These are phyloP conservation scores for Coendou prehensilis DNA, from an alignment of 2,797 vertebrate genomes.

Conservation along the genomic window DNA sequence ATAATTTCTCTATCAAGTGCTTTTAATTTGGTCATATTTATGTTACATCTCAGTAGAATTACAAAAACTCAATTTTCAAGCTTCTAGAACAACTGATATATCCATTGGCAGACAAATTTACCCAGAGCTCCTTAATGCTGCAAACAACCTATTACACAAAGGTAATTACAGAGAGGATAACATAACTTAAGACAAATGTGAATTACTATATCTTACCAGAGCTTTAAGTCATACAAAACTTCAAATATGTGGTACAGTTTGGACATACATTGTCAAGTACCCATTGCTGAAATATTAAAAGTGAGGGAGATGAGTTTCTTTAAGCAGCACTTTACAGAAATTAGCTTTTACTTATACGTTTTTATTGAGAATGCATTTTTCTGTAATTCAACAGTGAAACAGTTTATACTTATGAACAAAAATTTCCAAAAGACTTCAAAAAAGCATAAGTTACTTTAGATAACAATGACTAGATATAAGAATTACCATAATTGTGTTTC, in stretches of 20 bases:
- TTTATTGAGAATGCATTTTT: slow-evolving; percentile 60
- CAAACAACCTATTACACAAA: slow-evolving; percentile 12
- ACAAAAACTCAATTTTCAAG: neutral
- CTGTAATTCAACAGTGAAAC: slow-evolving; percentile 17
- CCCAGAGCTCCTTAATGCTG: neutral
- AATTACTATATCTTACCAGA: neutral
- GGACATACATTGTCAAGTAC: neutral
- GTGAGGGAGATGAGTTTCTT: neutral
- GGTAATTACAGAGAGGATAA: neutral
- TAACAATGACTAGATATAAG: neutral
- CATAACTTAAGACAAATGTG: neutral
- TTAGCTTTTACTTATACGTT: slow-evolving; percentile 39
- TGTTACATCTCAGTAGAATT: slow-evolving; percentile 19
- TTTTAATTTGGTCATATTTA: slow-evolving; percentile 48
- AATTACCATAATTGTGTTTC: slow-evolving; percentile 45
- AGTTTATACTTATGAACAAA: neutral
- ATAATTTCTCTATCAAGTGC: neutral
- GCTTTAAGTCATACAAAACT: neutral
- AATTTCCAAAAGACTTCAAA: slow-evolving; percentile 35
- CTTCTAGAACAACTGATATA: neutral
- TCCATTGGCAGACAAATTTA: neutral
- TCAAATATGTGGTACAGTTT: neutral
- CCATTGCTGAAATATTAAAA: neutral
- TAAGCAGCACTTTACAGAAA: neutral
- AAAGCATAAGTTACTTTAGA: neutral